Evolutionary conservation across 2,888 invertebrate species (phyloP).

Genomic region (Balanococcus diminutus): DNA sequence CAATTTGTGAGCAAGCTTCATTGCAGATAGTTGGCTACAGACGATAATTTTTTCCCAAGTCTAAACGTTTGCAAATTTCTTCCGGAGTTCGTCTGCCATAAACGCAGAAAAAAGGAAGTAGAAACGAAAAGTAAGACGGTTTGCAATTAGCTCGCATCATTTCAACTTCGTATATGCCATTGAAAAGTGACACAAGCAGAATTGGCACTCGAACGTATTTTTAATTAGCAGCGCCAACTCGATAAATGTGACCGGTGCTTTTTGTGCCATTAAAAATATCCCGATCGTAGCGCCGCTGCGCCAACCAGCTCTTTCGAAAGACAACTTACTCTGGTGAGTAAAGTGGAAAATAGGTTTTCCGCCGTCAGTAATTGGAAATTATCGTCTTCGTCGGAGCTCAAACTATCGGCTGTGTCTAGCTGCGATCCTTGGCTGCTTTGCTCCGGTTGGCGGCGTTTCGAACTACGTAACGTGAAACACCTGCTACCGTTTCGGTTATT

Average conservation of each 20-base stretch:
- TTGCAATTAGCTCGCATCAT: neutral
- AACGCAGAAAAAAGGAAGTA: neutral
- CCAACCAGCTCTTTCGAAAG: neutral
- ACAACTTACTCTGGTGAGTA: slow-evolving; percentile 74
- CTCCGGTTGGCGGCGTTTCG: slow-evolving; percentile 66
- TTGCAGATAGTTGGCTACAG: neutral
- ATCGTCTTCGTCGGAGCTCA: slow-evolving; percentile 88
- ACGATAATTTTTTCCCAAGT: neutral
- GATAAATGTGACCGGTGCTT: neutral
- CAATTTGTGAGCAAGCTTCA: neutral
- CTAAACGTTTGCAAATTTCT: neutral
- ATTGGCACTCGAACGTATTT: slow-evolving; percentile 5
- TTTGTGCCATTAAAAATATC: neutral
- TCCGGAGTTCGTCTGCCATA: neutral
- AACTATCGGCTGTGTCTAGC: slow-evolving; percentile 74
- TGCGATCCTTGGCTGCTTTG: slow-evolving; percentile 63
- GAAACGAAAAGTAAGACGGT: neutral
- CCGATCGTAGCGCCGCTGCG: neutral
- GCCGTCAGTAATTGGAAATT: slow-evolving; percentile 90
- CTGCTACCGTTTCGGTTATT: slow-evolving; percentile 62
- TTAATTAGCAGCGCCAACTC: slow-evolving; percentile 24
- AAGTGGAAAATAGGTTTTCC: slow-evolving; percentile 86
- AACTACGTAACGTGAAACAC: slow-evolving; percentile 68
- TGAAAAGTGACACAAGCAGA: neutral
- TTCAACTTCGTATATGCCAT: slow-evolving; percentile 3